phyloP scores from a whole-genome alignment of 2,888 invertebrate species.

The Allophyes oxyacanthae region DNA sequence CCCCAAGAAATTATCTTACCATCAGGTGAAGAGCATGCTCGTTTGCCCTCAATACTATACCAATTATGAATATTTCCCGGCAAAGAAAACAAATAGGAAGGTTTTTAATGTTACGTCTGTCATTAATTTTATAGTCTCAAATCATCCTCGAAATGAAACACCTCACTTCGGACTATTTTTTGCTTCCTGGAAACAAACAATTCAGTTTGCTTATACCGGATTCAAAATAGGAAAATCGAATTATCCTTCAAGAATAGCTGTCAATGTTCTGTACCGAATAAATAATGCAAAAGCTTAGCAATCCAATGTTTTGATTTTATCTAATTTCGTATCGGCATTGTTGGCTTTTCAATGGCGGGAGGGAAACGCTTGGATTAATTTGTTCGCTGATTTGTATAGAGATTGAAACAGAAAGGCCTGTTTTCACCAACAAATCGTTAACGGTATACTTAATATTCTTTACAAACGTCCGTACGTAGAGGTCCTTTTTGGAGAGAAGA shows the following conservation, averaged over 20 bases:
- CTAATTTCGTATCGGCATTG: conserved; percentile 16
- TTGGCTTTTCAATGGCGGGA: conserved; percentile 5
- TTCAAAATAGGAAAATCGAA: conserved; percentile 27
- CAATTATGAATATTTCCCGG: too few relatives aligned
- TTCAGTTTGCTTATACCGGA: conserved; percentile 14
- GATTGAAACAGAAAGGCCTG: conserved; percentile 4
- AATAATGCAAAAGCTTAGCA: conserved; percentile 30
- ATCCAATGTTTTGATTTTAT: conserved; percentile 36
- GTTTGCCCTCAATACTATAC: too few relatives aligned
- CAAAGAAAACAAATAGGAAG: too few relatives aligned
- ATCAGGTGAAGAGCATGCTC: too few relatives aligned
- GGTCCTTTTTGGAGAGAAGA: too few relatives aligned
- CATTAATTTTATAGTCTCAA: conserved; percentile 8
- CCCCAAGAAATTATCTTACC: too few relatives aligned
- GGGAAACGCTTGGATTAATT: background rate
- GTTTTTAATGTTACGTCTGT: too few relatives aligned
- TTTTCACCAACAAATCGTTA: too few relatives aligned
- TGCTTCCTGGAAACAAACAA: conserved; percentile 27
- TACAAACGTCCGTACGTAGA: too few relatives aligned
- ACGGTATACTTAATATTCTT: too few relatives aligned
- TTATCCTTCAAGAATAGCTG: conserved; percentile 30
- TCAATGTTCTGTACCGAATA: conserved; percentile 27
- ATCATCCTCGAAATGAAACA: background rate
- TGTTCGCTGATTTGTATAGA: background rate
- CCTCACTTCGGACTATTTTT: background rate